Conservation (phyloP, 2,797 vertebrate genomes). For the Thripadectes ignobilis region DNA sequence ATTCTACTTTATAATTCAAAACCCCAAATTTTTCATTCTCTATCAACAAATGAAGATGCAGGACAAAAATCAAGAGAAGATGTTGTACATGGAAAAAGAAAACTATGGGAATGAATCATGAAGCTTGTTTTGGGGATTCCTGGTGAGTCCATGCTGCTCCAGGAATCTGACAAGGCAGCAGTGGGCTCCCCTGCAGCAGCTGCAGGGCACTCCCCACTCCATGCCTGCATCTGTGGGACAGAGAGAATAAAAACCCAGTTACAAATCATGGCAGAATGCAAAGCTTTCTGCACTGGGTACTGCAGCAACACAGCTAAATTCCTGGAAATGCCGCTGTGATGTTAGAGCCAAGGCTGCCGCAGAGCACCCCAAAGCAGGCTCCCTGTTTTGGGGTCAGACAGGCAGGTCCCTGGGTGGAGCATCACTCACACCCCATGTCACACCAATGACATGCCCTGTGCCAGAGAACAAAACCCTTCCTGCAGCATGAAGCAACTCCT, state of each 20-base stretch:
- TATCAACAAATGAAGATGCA: background rate
- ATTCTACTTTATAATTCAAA: background rate
- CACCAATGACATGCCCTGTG: background rate
- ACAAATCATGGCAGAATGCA: background rate
- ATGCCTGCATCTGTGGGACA: background rate
- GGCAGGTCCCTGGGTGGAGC: background rate
- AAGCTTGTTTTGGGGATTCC: background rate
- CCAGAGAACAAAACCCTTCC: background rate
- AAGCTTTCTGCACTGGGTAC: background rate
- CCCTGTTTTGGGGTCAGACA: background rate
- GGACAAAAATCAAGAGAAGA: background rate
- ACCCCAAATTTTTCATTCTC: background rate
- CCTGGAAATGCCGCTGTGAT: background rate
- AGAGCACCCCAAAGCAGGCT: background rate
- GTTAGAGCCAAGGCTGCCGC: background rate
- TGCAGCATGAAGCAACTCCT: background rate
- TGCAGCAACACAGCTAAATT: background rate
- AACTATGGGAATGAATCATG: background rate
- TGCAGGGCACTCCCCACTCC: background rate
- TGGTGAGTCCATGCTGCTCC: background rate
- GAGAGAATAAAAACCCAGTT: background rate
- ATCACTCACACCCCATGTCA: background rate
- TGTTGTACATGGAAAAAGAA: background rate
- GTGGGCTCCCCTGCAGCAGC: fast-evolving
- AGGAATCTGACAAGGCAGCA: background rate